Conservation (phyloP, 2,888 invertebrate genomes). For the Villa cingulata region DNA sequence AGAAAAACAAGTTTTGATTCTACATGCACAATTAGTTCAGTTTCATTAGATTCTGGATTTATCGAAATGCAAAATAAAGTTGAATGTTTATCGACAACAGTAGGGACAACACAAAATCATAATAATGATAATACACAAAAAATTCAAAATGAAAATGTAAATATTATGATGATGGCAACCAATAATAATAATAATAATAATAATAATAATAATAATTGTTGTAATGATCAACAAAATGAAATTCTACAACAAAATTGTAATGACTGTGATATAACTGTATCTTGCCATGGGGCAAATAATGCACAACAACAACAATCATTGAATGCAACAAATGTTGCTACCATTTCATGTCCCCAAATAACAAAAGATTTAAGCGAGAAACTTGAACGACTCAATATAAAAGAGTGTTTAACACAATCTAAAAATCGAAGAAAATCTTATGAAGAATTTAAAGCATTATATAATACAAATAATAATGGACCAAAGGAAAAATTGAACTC, state of each 20-base stretch:
- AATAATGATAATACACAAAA: not conserved
- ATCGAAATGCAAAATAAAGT: slow-evolving; percentile 32
- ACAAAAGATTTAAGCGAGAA: slow-evolving; percentile 14
- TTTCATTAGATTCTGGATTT: slow-evolving; percentile 36
- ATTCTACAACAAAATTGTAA: too few species aligned
- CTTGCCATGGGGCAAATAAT: too few species aligned
- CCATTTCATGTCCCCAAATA: not conserved
- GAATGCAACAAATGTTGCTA: not conserved
- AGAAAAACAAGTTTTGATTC: slow-evolving; percentile 37
- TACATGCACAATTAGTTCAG: slow-evolving; percentile 30
- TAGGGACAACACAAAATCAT: not conserved
- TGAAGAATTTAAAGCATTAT: slow-evolving; percentile 36
- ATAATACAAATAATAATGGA: slow-evolving; percentile 12
- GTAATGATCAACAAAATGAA: slow-evolving; percentile 20
- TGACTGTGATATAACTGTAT: too few species aligned
- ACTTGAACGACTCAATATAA: slow-evolving; percentile 29
- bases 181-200: not conserved
- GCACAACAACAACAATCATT: not conserved
- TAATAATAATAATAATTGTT: slow-evolving; percentile 16
- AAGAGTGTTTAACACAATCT: slow-evolving; percentile 35
- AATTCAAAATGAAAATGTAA: slow-evolving; percentile 1
- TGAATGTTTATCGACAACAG: slow-evolving; percentile 2
- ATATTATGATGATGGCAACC: not conserved
- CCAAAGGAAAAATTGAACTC: not conserved
- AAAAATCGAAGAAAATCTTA: slow-evolving; percentile 36